Percentiles rank a stretch among this genome's conserved stretches.
phyloP scores from a whole-genome alignment of 2,888 invertebrate genomes.

The Argynnis bischoffii region DNA sequence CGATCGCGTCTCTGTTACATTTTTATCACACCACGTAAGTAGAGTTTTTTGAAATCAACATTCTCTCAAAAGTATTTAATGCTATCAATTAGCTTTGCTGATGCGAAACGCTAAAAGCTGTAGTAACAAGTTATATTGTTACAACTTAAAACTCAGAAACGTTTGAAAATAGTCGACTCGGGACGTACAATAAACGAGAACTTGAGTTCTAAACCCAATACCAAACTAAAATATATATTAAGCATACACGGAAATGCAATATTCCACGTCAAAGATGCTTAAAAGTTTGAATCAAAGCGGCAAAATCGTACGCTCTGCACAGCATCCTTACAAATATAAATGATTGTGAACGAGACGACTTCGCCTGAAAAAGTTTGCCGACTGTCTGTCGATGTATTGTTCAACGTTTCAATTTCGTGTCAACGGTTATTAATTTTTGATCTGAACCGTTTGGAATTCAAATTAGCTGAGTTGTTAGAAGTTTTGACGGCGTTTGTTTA shows the following conservation, averaged over 20 bases:
- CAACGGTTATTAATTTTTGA: constrained; percentile 51
- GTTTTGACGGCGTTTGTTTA: constrained; percentile 25
- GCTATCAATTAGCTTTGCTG: neutral
- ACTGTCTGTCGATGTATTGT: constrained; percentile 53
- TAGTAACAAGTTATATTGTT: constrained; percentile 24
- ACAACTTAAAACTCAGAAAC: constrained; percentile 5
- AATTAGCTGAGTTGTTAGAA: constrained; percentile 40
- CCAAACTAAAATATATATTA: constrained; percentile 61
- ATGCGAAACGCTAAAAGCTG: constrained; percentile 4
- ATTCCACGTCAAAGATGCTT: constrained; percentile 74
- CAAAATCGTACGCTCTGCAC: constrained; percentile 76
- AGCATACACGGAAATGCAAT: constrained; percentile 75
- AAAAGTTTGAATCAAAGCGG: constrained; percentile 80
- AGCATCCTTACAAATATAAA: constrained; percentile 76
- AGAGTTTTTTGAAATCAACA: neutral
- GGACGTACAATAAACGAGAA: constrained; percentile 28
- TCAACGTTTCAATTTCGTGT: constrained; percentile 48
- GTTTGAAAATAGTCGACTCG: constrained; percentile 30
- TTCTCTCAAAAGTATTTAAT: neutral
- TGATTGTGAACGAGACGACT: constrained; percentile 73
- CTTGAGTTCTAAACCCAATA: constrained; percentile 49
- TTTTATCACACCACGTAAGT: constrained; percentile 40
- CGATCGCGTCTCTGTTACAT: constrained; percentile 62
- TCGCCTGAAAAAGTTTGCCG: constrained; percentile 71
- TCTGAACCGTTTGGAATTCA: constrained; percentile 46